Evolutionary conservation across 2,888 invertebrate genomes (phyloP).

Genomic region (Megalurothrips usitatus): DNA sequence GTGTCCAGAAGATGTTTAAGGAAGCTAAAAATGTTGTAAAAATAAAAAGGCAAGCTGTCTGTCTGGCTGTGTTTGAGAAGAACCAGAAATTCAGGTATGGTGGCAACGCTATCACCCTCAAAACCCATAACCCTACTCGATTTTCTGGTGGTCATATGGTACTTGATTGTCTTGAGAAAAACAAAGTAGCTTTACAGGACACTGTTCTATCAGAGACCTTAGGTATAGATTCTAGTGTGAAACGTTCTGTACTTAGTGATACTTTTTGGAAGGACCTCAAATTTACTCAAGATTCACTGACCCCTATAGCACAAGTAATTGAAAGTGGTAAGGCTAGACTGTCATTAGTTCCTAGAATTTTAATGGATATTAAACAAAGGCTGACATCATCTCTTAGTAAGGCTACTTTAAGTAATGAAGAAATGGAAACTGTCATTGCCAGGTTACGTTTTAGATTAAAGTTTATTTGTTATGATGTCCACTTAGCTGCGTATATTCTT

Average conservation of each 20-base stretch:
- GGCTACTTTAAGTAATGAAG: background rate
- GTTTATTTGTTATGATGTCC: background rate
- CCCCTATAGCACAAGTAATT: background rate
- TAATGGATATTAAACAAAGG: background rate
- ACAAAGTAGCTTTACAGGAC: background rate
- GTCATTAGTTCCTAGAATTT: background rate
- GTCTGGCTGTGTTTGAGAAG: background rate
- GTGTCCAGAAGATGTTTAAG: background rate
- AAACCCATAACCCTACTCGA: background rate
- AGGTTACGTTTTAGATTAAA: background rate
- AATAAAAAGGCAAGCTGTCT: background rate
- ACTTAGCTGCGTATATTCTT: background rate
- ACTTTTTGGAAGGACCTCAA: background rate
- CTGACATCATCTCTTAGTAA: background rate
- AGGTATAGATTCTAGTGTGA: background rate
- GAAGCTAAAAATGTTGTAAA: constrained; percentile 11
- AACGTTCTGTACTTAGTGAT: background rate
- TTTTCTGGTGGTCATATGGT: background rate
- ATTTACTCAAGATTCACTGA: background rate
- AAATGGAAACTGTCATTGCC: background rate
- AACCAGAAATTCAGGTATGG: background rate
- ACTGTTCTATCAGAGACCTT: background rate
- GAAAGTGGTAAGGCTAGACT: background rate
- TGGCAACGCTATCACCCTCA: background rate
- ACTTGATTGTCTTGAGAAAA: background rate